Evolutionary conservation across 2,888 invertebrate genomes (phyloP).

Genomic region (Scaptomyza reducta): DNA sequence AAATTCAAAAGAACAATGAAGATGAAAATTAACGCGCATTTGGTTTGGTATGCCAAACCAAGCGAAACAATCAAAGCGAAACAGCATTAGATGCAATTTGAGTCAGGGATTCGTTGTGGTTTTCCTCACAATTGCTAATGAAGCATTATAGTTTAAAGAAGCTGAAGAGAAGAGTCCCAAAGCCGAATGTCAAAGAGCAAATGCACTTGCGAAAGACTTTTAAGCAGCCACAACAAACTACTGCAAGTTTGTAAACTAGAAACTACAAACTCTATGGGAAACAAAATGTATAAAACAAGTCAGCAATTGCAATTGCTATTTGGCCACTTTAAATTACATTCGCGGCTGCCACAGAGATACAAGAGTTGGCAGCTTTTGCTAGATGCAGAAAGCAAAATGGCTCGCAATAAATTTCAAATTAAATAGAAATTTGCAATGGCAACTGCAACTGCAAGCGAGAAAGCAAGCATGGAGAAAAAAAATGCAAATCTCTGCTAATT

Average conservation of each 20-base stretch:
- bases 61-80: slow-evolving; percentile 20
- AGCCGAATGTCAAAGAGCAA: slow-evolving; percentile 40
- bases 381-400: slow-evolving; percentile 58
- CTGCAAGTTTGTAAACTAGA: slow-evolving; percentile 11
- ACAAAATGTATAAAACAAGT: slow-evolving; percentile 29
- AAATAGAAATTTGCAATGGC: slow-evolving; percentile 76
- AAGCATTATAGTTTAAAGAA: slow-evolving; percentile 51
- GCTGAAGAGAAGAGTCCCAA: not conserved
- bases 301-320: slow-evolving; percentile 45
- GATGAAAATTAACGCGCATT: slow-evolving; percentile 57
- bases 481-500: slow-evolving; percentile 81
- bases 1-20: slow-evolving; percentile 55
- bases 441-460: slow-evolving; percentile 45
- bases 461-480: slow-evolving; percentile 44
- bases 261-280: slow-evolving; percentile 15
- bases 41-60: slow-evolving; percentile 20
- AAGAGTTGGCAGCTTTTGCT: slow-evolving; percentile 15
- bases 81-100: slow-evolving; percentile 35
- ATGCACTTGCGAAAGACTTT: slow-evolving; percentile 21
- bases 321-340: slow-evolving; percentile 47
- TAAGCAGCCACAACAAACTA: slow-evolving; percentile 38
- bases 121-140: slow-evolving; percentile 57
- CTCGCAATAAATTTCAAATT: slow-evolving; percentile 78
- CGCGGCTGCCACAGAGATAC: slow-evolving; percentile 23
- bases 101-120: slow-evolving; percentile 25